Conservation (phyloP, 2,113 vertebrate species). For the Uropsilus gracilis region DNA sequence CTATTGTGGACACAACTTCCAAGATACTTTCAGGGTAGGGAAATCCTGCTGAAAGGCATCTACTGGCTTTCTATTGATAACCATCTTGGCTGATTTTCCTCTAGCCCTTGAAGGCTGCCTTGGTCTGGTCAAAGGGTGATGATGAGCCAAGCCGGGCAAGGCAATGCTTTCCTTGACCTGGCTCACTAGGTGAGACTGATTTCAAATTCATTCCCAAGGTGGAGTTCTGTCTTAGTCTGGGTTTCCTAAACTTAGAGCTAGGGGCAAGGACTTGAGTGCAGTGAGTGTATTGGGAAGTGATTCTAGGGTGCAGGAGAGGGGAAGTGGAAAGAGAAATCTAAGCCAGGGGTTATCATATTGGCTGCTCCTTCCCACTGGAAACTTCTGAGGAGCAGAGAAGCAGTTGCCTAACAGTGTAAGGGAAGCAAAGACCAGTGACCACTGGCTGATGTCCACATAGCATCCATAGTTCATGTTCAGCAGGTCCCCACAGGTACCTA, state of each 20-base stretch:
- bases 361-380: not conserved
- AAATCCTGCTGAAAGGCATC: not conserved
- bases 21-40: no score
- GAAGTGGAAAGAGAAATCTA: not conserved
- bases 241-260: not conserved
- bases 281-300: not conserved
- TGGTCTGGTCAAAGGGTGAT: not conserved
- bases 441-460: not conserved
- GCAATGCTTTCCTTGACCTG: not conserved
- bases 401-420: not conserved
- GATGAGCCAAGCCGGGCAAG: not conserved
- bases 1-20: no score
- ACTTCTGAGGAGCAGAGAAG: not conserved
- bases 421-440: no score
- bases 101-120: not conserved
- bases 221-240: not conserved
- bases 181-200: not conserved
- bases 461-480: rapidly evolving
- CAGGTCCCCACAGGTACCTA: not conserved
- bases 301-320: not conserved
- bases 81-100: not conserved
- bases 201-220: no score
- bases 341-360: not conserved
- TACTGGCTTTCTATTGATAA: not conserved
- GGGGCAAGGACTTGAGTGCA: not conserved